Evolutionary conservation across 2,888 invertebrate species (phyloP).

Genomic region (Incurvaria masculella): DNA sequence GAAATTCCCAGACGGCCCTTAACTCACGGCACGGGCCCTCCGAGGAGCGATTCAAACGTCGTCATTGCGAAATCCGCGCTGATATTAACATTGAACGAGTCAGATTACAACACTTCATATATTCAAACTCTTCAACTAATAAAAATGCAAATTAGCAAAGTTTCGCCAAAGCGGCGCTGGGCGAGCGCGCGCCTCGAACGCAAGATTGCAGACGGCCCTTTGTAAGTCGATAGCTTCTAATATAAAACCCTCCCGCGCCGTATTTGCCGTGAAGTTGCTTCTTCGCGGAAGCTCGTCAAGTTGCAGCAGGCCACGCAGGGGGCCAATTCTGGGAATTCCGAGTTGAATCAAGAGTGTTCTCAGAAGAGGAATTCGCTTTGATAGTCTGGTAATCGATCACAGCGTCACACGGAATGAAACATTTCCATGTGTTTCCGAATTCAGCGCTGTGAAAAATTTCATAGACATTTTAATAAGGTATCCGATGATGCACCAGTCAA

Average conservation of each 20-base stretch:
- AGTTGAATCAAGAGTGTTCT: too few species aligned
- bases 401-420: too few species aligned
- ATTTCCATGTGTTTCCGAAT: too few species aligned
- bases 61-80: background rate
- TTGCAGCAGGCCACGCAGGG: too few species aligned
- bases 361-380: too few species aligned
- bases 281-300: too few species aligned
- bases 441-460: too few species aligned
- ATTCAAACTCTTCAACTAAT: constrained; percentile 21
- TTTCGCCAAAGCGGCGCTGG: constrained; percentile 11
- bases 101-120: background rate
- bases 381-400: too few species aligned
- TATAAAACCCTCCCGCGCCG: background rate
- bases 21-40: background rate
- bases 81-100: background rate
- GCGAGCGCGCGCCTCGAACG: too few species aligned
- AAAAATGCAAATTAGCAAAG: constrained; percentile 35
- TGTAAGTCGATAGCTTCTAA: background rate
- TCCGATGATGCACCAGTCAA: too few species aligned
- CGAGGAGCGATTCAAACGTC: background rate
- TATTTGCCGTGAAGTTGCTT: background rate
- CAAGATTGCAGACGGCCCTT: background rate
- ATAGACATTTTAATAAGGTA: too few species aligned
- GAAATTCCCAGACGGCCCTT: background rate
- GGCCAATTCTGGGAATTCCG: too few species aligned